These are phyloP conservation scores for Picus viridis DNA, from an alignment of 2,797 vertebrate genomes.

Conservation along the genomic window DNA sequence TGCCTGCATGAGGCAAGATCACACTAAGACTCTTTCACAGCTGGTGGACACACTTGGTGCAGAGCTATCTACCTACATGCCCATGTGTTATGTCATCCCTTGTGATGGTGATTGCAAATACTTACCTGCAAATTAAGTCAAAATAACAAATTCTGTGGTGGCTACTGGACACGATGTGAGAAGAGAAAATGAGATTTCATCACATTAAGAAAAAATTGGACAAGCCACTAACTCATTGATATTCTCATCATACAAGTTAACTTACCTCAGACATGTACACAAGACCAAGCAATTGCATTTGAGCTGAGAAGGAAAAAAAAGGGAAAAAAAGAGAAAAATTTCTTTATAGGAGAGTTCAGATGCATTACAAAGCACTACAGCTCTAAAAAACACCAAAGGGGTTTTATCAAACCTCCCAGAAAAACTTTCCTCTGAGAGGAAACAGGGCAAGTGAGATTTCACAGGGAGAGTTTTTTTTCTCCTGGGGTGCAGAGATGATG, in stretches of 20 bases:
- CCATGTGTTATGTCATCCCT: accelerated
- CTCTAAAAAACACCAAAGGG: slow-evolving; percentile 53
- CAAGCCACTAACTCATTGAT: background rate
- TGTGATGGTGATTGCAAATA: background rate
- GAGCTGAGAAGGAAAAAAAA: slow-evolving; percentile 2
- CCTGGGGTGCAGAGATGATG: slow-evolving; percentile 4
- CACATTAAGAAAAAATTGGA: background rate
- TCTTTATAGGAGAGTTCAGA: slow-evolving; percentile 37
- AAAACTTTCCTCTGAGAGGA: slow-evolving; percentile 56
- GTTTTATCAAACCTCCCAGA: slow-evolving; percentile 36
- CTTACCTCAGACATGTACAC: slow-evolving; percentile 1
- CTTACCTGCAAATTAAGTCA: background rate
- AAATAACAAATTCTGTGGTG: background rate
- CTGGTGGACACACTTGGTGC: background rate
- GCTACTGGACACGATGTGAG: background rate
- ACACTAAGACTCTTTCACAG: accelerated
- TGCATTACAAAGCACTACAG: slow-evolving; percentile 32
- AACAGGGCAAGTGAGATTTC: slow-evolving; percentile 62
- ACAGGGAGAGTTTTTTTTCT: slow-evolving; percentile 2
- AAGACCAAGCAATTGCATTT: slow-evolving; percentile 31
- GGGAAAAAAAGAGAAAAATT: background rate
- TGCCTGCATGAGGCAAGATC: background rate
- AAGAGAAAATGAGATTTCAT: background rate
- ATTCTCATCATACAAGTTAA: background rate
- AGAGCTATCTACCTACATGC: background rate